Evolutionary conservation across 2,113 vertebrate genomes (phyloP), one percentile per base, ranked within the genome.

Genomic region (Oxyura jamaicensis): DNA sequence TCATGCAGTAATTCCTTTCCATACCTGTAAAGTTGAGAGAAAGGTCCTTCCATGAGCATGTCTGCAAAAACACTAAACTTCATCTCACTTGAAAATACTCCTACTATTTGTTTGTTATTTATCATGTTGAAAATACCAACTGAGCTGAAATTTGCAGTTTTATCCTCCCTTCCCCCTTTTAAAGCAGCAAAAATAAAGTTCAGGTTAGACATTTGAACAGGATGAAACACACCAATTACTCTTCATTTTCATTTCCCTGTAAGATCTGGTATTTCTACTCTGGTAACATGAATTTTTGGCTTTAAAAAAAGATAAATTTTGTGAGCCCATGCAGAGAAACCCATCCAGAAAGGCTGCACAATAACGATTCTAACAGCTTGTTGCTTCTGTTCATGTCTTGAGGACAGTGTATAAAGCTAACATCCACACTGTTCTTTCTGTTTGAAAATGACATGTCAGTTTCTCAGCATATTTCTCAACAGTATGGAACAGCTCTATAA

Each of bases 11-110:
- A 77, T 6, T 94, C 53, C 11, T 84, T n/a, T 29, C 97, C 96
- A 58, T 91, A 95, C 77, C 98, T 98, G 74, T 68, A 97, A 94
- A 95, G 82, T 86, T 65, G 48, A 89, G 13, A 62, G 26, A 88
- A 78, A 76, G 3, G 7, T 77, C n/a, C 23, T 92, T 92, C 44
- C 88, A 91, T 41, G 3, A 90, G 10, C 67, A 42, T 5, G 4
- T 72, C 50, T 39, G n/a, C 12, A 94, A 80, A 88, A 55, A 75
- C 0, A 73, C 3, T 53, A 63, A 22, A 46, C 36, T 79, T 42
- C 1, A 33, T 3, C 17, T 62, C 8, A 79, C 77, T 63, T 94
- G n/a, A 74, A 90, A 90, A 86, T 28, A 77, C 1, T 87, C 8
- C 14, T 7, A n/a, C 4, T 75, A 56, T 39, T 84, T 63, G 62